These are phyloP conservation scores for Albula goreensis DNA, from an alignment of 2,113 vertebrate species.

Conservation along the genomic window DNA sequence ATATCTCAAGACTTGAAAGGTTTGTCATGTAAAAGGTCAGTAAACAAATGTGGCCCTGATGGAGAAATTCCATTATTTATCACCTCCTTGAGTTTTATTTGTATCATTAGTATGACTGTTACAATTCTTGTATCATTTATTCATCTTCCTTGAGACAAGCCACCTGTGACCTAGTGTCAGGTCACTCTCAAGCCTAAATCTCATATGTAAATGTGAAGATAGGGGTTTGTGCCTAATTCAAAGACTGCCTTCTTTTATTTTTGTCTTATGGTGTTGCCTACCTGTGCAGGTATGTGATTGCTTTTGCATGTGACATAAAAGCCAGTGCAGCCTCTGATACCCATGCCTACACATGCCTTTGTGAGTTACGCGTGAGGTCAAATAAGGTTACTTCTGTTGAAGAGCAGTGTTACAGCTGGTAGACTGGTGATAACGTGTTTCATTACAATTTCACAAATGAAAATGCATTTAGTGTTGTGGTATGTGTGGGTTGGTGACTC, in stretches of 20 bases:
- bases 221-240: too few species aligned
- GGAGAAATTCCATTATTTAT: constrained; percentile 36
- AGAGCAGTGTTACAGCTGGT: background rate
- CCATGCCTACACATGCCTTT: background rate
- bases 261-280: background rate
- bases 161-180: background rate
- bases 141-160: too few species aligned
- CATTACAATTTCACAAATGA: background rate
- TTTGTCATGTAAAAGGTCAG: constrained; percentile 43
- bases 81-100: constrained; percentile 8
- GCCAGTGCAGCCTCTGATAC: background rate
- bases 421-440: background rate
- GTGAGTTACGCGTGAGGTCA: background rate
- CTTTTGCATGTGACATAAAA: background rate
- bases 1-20: constrained; percentile 27
- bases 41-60: constrained; percentile 34
- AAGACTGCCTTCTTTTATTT: too few species aligned
- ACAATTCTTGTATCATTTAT: constrained; percentile 10
- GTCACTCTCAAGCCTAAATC: background rate
- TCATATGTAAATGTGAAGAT: background rate
- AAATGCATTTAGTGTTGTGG: background rate
- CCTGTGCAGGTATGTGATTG: background rate
- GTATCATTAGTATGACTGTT: background rate
- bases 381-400: background rate
- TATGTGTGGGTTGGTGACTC: background rate